Evolutionary conservation across 2,888 invertebrate species (phyloP), one percentile per base, ranked within the genome.

Genomic region (Tetramorium bicarinatum): DNA sequence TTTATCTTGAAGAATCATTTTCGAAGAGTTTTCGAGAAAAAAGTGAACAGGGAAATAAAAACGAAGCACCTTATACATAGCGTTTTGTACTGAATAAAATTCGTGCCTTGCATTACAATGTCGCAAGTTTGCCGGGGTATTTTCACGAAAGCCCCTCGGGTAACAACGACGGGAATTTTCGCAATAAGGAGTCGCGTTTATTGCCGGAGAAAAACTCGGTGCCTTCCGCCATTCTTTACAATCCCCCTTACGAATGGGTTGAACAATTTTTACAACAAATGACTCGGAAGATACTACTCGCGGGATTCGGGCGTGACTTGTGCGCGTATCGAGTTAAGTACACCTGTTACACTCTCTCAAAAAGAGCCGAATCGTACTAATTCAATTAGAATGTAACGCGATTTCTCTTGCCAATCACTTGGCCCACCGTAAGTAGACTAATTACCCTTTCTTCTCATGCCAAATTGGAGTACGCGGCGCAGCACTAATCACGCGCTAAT

Each of bases 331-430:
- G 21, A 21, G 59, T 74, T 61, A 61, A 59, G 49, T 59, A 85
- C 85, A 85, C 79, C 85, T 85, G 85, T 83, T 83, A 83, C 79
- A 52, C 67, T 66, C 66, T 15, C 67, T 61, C 72, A 82, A 64
- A 84, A 41, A 72, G 77, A 34, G 59, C 62, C 85, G 77, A 85
- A 85, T 85, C 83, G 74, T 44, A 49, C 85, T 85, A 85, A 85
- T 83, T 79, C 77, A 67, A 83, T 85, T 85, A 85, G 69, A 74
- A 67, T 49, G 74, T 83, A 85, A 85, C 85, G 61, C 69, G 56
- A 77, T 81, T 86, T 77, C 77, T 82, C 76, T 77, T 83, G 84
- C 86, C 84, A 84, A 86, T 84, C 86, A 84, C 80, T 81, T 79
- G 75, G 62, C 61, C 25, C 75, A 54, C 59, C 56, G 61, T 80